Base-by-base conservation (phyloP, 2,113 vertebrate species). In the Solenodon paradoxus region DNA sequence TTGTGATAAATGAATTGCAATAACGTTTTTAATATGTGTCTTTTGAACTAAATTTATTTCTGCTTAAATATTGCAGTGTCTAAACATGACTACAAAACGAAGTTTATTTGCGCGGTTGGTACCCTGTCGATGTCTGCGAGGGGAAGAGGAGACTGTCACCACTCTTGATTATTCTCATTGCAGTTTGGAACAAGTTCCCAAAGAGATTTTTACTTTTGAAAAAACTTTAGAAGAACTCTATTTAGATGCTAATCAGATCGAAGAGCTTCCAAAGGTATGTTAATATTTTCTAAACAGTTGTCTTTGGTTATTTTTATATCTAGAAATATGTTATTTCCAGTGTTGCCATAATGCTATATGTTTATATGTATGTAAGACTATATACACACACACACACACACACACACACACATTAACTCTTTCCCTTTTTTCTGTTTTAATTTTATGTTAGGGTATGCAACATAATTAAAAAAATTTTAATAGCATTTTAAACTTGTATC, bases 181-280 rank as follows among this genome's bases (percentile, higher is more conserved):
- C 98, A 99, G 99, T 98, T 99, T 99, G 98, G 99, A 99, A 97
- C 99, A 99, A 93, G 99, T 99, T 98, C 99, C 99, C 95, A 99
- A 99, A 98, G 99, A 99, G 98, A 99, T 99, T 98, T 99, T 99
- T 96, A 98, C 98, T 98, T 99, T 99, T 94, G 99, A 99, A 98
- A 99, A 99, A 99, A 99, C 99, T 90, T 98, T 99, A 98, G 99
- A 99, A 98, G 99, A 99, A 93, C 99, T 99, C 96, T 99, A 99
- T 98, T 99, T 99, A 98, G 99, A 99, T 98, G 99, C 99, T 98
- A 99, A 99, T 99, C 99, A 99, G 98, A 99, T 99, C 92, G 99
- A 99, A 98, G 99, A 99, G 96, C 99, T 99, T 98, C 99, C 99
- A 94, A 99, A 99, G 99, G 99, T 99, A 98, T 77, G 97, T 94